phyloP scores from a whole-genome alignment of 92 coral and sea anemone species.

The Zoanthus sociatus region DNA sequence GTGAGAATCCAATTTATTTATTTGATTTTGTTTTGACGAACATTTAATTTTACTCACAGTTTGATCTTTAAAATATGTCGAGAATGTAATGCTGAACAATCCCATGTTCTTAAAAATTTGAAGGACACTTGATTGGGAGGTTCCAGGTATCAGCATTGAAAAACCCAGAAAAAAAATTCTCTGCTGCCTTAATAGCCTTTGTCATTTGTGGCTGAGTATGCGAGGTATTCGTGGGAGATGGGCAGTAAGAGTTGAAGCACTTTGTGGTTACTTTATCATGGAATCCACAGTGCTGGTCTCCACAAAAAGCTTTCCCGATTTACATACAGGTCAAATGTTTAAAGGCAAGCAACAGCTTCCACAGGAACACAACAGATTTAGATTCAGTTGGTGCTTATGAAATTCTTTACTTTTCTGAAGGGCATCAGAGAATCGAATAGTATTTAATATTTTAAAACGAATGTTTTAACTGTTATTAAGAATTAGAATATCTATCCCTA shows the following conservation, averaged over 20 bases:
- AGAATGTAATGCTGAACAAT: conserved; percentile 54
- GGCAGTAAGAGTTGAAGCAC: conserved; percentile 60
- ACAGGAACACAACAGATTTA: too few species aligned
- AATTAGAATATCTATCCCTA: too few species aligned
- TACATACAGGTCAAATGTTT: conserved; percentile 59
- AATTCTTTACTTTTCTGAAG: too few species aligned
- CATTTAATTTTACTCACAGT: conserved; percentile 55
- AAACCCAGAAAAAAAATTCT: conserved; percentile 59
- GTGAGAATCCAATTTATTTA: background rate
- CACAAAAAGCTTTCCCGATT: conserved; percentile 49
- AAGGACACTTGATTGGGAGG: conserved; percentile 54
- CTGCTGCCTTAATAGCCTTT: conserved; percentile 62
- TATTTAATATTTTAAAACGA: too few species aligned
- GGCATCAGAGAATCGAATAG: too few species aligned
- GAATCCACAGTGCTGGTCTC: conserved; percentile 52
- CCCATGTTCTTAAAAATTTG: conserved; percentile 62
- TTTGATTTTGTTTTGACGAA: background rate
- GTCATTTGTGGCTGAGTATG: conserved; percentile 61
- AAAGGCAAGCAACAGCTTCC: background rate
- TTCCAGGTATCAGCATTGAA: conserved; percentile 57
- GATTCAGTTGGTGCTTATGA: too few species aligned
- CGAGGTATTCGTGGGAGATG: conserved; percentile 60
- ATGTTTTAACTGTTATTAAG: too few species aligned
- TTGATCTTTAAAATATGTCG: conserved; percentile 64
- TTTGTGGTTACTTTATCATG: conserved; percentile 51